Conservation (phyloP, 1,140 invertebrate species). For the Pseudachorutes palmiensis region DNA sequence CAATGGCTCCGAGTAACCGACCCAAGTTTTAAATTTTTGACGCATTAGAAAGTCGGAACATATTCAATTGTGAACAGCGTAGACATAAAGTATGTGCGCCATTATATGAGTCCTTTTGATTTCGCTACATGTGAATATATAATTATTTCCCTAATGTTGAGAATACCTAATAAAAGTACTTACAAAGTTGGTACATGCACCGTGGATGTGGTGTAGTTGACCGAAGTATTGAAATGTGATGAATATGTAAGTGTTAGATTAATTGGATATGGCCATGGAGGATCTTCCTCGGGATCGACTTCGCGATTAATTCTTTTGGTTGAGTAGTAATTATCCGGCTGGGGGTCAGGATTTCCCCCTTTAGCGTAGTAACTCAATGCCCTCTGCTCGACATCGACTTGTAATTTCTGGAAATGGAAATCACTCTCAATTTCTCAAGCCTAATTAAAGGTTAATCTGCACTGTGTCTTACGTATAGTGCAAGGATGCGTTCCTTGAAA, state of each 20-base stretch:
- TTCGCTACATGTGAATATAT: no score
- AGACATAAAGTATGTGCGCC: no score
- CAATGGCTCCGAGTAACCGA: no score
- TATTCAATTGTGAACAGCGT: no score
- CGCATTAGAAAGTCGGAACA: no score
- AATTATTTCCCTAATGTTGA: no score
- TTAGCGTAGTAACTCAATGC: slow-evolving; percentile 25
- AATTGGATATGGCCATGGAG: slow-evolving; percentile 40
- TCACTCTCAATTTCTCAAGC: neutral
- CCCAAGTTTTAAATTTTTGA: no score
- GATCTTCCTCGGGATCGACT: slow-evolving; percentile 22
- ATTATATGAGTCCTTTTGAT: no score
- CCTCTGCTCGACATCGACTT: slow-evolving; percentile 46
- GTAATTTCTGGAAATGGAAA: slow-evolving; percentile 38
- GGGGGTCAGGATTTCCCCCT: slow-evolving; percentile 9
- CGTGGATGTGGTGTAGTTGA: slow-evolving; percentile 73
- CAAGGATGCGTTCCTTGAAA: neutral
- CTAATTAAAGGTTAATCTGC: neutral
- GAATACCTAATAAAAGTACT: no score
- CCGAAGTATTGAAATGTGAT: slow-evolving; percentile 72
- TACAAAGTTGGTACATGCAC: slow-evolving; percentile 92
- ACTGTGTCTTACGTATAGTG: neutral
- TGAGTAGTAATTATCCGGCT: slow-evolving; percentile 25
- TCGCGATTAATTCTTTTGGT: slow-evolving; percentile 54
- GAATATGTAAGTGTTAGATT: slow-evolving; percentile 56